Percentiles rank a stretch among this genome's conserved stretches.
phyloP scores from a whole-genome alignment of 2,888 invertebrate genomes.

The Eilema depressum region DNA sequence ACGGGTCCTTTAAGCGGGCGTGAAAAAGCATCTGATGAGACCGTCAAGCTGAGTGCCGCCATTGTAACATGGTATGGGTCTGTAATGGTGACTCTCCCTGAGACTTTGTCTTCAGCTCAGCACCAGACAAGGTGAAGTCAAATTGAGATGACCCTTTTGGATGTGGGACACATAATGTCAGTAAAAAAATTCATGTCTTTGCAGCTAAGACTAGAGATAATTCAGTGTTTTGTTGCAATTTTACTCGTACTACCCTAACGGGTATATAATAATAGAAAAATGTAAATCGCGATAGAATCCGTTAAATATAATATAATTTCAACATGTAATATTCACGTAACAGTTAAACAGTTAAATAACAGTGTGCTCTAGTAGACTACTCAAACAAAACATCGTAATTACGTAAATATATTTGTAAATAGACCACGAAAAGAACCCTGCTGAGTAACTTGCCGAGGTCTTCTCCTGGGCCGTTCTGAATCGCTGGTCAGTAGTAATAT shows the following conservation, averaged over 20 bases:
- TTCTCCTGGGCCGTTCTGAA: neutral
- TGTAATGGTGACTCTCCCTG: no score
- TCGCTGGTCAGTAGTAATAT: neutral
- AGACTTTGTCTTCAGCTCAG: no score
- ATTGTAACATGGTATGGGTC: no score
- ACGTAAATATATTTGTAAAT: neutral
- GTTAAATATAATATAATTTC: neutral
- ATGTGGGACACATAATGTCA: no score
- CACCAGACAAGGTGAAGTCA: no score
- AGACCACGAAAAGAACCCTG: conserved; percentile 1
- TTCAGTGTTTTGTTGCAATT: no score
- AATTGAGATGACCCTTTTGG: no score
- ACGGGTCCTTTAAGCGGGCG: no score
- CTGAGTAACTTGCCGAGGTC: neutral
- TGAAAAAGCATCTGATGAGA: no score
- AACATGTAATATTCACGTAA: neutral
- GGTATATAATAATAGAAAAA: neutral
- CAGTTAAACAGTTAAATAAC: conserved; percentile 4
- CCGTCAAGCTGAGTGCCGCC: no score
- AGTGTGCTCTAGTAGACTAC: neutral
- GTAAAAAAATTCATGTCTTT: no score
- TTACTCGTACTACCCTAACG: neutral
- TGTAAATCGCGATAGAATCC: neutral
- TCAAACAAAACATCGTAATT: conserved; percentile 4
- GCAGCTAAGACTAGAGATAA: no score